phyloP scores from a whole-genome alignment of 2,113 vertebrate species.

The Ellobius talpinus region DNA sequence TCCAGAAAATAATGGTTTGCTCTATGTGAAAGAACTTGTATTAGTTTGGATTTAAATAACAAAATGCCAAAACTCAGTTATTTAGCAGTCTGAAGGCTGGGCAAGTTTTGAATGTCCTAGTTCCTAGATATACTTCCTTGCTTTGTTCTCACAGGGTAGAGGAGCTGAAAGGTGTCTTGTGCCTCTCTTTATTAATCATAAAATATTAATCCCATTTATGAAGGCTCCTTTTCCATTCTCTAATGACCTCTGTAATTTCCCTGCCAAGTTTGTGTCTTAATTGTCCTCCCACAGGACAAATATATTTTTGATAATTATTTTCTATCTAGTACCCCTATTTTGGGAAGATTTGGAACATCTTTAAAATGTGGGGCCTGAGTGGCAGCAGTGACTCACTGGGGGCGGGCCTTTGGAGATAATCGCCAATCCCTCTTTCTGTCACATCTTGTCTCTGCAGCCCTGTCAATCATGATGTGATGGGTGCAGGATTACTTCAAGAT shows the following conservation, averaged over 20 bases:
- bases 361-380: background rate
- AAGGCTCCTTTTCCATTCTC: background rate
- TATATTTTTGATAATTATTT: background rate
- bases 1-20: background rate
- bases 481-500: rapidly evolving
- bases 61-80: background rate
- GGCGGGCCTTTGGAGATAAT: background rate
- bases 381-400: background rate
- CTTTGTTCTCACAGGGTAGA: background rate
- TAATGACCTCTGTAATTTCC: background rate
- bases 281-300: background rate
- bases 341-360: background rate
- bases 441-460: background rate
- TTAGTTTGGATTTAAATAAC: background rate
- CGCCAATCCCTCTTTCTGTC: background rate
- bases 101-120: background rate
- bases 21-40: background rate
- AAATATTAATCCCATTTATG: background rate
- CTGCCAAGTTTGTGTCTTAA: background rate
- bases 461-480: too few species aligned
- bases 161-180: background rate
- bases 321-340: background rate
- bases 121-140: background rate
- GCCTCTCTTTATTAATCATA: too few species aligned
- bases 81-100: background rate